Conservation (phyloP, 2,888 invertebrate genomes). For the Agrotis puta region DNA sequence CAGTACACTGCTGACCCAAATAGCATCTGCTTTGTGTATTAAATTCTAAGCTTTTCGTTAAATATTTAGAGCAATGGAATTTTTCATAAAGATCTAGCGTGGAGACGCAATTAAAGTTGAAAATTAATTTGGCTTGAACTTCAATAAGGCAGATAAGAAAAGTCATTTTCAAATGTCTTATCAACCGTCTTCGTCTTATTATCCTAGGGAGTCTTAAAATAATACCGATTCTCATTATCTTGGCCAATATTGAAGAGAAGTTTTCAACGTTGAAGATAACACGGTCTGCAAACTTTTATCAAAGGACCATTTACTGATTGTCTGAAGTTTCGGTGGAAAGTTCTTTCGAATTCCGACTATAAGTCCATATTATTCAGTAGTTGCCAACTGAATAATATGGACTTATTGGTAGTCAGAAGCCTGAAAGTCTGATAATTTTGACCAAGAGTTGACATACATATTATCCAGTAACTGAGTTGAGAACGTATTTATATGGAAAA, state of each 20-base stretch:
- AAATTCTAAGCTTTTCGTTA: constrained; percentile 38
- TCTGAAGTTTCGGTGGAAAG: constrained; percentile 8
- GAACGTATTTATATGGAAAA: no score
- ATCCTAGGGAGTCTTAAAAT: constrained; percentile 1
- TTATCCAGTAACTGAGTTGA: no score
- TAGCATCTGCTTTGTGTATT: constrained; percentile 68
- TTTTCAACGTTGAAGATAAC: constrained; percentile 21
- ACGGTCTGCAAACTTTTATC: constrained; percentile 15
- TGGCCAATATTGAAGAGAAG: constrained; percentile 8
- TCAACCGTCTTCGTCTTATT: constrained; percentile 12
- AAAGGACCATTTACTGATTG: constrained; percentile 4
- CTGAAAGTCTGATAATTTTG: no score
- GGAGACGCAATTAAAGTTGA: background rate
- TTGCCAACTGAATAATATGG: background rate
- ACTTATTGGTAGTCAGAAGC: background rate
- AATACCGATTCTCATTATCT: constrained; percentile 13
- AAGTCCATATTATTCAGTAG: no score
- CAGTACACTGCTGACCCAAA: constrained; percentile 60
- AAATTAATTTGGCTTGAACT: background rate
- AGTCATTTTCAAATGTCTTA: constrained; percentile 15
- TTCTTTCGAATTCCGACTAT: background rate
- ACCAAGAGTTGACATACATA: no score
- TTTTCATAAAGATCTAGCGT: background rate
- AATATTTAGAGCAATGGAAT: constrained; percentile 5
- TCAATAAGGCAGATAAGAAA: background rate